A percentile compares a stretch with the other conserved stretches of the same genome.
phyloP scores from a whole-genome alignment of 2,797 vertebrate genomes.

The Eremophila alpestris region DNA sequence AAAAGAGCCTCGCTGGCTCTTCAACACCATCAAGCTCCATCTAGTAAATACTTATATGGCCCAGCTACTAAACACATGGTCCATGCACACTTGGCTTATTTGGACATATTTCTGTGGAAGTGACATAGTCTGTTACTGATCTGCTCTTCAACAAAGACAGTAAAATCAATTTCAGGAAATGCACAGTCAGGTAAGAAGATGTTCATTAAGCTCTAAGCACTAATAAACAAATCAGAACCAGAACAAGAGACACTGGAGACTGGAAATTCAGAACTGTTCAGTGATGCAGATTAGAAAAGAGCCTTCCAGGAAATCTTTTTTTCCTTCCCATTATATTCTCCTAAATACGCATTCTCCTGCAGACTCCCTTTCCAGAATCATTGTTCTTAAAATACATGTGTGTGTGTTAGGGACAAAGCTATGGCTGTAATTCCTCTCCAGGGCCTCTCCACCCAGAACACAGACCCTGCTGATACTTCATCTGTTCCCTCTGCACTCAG shows the following conservation, averaged over 20 bases:
- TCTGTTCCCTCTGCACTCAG: background rate
- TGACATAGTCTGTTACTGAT: background rate
- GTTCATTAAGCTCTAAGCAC: background rate
- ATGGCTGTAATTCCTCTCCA: background rate
- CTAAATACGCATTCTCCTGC: background rate
- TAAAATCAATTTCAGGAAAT: background rate
- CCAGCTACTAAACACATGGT: background rate
- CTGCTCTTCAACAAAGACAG: background rate
- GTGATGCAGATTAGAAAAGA: background rate
- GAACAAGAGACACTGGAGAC: background rate
- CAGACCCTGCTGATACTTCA: background rate
- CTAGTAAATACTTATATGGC: background rate
- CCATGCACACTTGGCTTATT: background rate
- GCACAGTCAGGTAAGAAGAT: background rate
- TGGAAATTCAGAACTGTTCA: background rate
- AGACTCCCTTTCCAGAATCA: background rate
- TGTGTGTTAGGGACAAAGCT: rapidly evolving
- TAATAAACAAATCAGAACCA: background rate
- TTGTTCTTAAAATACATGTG: background rate
- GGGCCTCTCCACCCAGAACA: background rate
- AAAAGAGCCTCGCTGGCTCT: background rate
- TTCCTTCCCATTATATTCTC: background rate
- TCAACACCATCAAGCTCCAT: background rate
- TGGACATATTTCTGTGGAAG: background rate
- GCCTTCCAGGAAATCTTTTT: background rate